Conservation (phyloP, 2,888 invertebrate species). For the Holacanthella duospinosa region DNA sequence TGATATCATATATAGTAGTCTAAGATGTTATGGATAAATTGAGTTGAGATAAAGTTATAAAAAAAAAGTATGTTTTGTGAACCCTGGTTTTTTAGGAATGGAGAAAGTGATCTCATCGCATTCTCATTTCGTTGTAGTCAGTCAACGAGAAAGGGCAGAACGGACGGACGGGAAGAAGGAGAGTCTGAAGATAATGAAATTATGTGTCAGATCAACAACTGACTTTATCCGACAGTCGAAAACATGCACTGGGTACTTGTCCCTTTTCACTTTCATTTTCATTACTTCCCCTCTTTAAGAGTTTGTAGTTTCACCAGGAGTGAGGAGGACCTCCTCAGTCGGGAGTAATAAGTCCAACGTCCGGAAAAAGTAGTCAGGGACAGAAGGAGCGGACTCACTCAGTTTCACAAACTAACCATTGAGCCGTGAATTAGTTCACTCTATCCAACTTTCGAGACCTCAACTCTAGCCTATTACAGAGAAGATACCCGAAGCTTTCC, state of each 20-base stretch:
- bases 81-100: too few relatives aligned
- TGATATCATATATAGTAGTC: too few relatives aligned
- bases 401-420: background rate
- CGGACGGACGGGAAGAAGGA: background rate
- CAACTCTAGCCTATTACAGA: too few relatives aligned
- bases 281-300: slow-evolving; percentile 24
- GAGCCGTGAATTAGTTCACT: background rate
- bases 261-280: slow-evolving; percentile 28
- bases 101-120: too few relatives aligned
- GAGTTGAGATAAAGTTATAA: too few relatives aligned
- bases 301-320: background rate
- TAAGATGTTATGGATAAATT: too few relatives aligned
- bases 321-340: too few relatives aligned
- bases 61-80: too few relatives aligned
- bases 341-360: background rate
- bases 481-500: too few relatives aligned
- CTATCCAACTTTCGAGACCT: background rate
- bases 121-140: background rate
- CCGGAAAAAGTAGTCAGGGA: background rate
- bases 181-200: slow-evolving; percentile 36
- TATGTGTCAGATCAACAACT: slow-evolving; percentile 38
- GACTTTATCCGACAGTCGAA: slow-evolving; percentile 37
- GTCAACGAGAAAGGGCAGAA: background rate
- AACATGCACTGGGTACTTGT: slow-evolving; percentile 24
- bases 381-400: background rate